These are phyloP conservation scores for Apoda limacodes DNA, from an alignment of 2,888 invertebrate species.

Conservation along the genomic window DNA sequence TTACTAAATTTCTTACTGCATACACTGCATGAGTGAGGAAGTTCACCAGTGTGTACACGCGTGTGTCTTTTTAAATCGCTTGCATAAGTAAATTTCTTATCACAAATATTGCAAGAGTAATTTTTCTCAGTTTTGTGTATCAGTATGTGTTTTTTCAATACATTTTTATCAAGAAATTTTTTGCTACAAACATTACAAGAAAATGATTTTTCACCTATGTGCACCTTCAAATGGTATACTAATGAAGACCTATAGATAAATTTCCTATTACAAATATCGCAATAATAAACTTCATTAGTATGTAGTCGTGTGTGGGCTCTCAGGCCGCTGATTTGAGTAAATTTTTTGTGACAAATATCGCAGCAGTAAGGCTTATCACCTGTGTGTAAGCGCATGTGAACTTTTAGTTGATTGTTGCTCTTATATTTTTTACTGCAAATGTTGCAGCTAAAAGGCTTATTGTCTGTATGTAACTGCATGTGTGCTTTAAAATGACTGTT, in stretches of 20 bases:
- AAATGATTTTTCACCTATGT: background rate
- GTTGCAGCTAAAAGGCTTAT: too few species aligned
- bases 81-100: background rate
- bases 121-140: background rate
- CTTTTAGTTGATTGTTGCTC: too few species aligned
- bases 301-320: too few species aligned
- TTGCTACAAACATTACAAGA: constrained; percentile 3
- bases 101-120: constrained; percentile 1
- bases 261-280: too few species aligned
- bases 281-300: too few species aligned
- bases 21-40: constrained; percentile 1
- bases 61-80: background rate
- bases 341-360: too few species aligned
- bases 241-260: too few species aligned
- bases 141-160: background rate
- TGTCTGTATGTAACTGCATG: background rate
- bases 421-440: too few species aligned
- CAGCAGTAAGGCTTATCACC: too few species aligned
- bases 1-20: constrained; percentile 2
- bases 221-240: too few species aligned
- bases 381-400: too few species aligned
- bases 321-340: too few species aligned
- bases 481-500: constrained; percentile 1
- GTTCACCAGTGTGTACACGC: constrained; percentile 3
- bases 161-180: background rate